Percentiles rank a stretch among this genome's conserved stretches.
phyloP scores from a whole-genome alignment of 1,140 invertebrate genomes.

The Streblospio benedicti region DNA sequence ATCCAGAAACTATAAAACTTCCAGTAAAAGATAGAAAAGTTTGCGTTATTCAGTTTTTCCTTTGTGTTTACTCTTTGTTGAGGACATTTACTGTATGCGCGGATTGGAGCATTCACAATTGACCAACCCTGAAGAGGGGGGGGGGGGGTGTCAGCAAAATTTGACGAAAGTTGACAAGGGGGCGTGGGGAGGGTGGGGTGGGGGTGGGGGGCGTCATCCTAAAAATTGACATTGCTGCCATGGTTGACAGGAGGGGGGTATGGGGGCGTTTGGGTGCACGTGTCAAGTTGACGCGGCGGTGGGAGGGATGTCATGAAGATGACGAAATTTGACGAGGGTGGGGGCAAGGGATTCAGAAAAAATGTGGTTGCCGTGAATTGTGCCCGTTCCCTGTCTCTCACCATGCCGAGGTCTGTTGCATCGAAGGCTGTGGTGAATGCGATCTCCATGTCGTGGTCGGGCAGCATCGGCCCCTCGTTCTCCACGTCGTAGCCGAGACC shows the following conservation, averaged over 20 bases:
- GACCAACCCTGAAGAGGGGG: too few relatives aligned
- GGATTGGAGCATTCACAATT: too few relatives aligned
- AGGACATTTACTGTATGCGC: too few relatives aligned
- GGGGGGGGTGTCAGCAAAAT: too few relatives aligned
- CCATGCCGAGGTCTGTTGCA: slow-evolving; percentile 32
- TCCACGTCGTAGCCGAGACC: slow-evolving; percentile 62
- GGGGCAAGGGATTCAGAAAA: neutral
- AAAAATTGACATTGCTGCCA: neutral
- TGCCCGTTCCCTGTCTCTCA: slow-evolving; percentile 4
- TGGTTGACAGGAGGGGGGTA: neutral
- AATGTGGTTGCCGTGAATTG: neutral
- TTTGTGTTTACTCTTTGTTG: too few relatives aligned
- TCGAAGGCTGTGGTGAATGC: slow-evolving; percentile 34
- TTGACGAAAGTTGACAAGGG: too few relatives aligned
- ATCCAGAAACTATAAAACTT: too few relatives aligned
- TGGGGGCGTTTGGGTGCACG: too few relatives aligned
- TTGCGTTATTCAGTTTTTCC: too few relatives aligned
- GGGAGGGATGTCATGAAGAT: neutral
- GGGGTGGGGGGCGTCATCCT: neutral
- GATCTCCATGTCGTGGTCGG: slow-evolving; percentile 75
- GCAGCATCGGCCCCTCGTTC: slow-evolving; percentile 53
- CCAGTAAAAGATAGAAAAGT: too few relatives aligned
- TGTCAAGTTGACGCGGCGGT: too few relatives aligned
- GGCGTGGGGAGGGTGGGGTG: too few relatives aligned
- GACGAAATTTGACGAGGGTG: neutral